Conservation (phyloP, 2,888 invertebrate species). For the Argyresthia albistria region DNA sequence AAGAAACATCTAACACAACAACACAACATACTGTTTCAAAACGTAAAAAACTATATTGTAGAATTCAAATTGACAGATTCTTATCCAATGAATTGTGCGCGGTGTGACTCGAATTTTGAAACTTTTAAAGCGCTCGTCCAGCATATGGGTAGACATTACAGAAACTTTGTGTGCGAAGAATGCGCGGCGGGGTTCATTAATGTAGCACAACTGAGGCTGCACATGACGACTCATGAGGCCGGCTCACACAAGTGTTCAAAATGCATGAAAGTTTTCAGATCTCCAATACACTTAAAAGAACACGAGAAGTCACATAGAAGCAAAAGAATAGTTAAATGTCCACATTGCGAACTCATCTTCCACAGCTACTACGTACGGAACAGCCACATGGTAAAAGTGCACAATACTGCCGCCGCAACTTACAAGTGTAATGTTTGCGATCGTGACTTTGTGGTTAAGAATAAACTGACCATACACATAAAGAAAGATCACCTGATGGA, state of each 20-base stretch:
- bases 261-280: constrained; percentile 50
- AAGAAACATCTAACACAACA: background rate
- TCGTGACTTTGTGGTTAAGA: constrained; percentile 41
- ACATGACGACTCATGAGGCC: constrained; percentile 35
- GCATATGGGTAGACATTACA: constrained; percentile 56
- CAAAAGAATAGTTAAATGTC: constrained; percentile 32
- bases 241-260: constrained; percentile 50
- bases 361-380: constrained; percentile 53
- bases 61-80: constrained; percentile 52
- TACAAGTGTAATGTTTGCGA: constrained; percentile 57
- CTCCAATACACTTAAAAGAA: constrained; percentile 37
- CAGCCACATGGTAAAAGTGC: constrained; percentile 50
- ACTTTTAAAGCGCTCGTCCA: constrained; percentile 58
- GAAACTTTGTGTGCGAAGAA: constrained; percentile 35
- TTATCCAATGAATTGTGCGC: constrained; percentile 40
- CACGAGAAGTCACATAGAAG: constrained; percentile 56
- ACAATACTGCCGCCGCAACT: constrained; percentile 39
- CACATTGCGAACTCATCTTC: constrained; percentile 45
- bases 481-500: constrained; percentile 63
- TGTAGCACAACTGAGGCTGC: constrained; percentile 37
- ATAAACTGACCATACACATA: constrained; percentile 49
- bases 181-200: constrained; percentile 47
- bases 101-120: constrained; percentile 47
- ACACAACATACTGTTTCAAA: background rate
- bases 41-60: constrained; percentile 42